Evolutionary conservation across 2,113 vertebrate species (phyloP), one percentile per base, ranked within the genome.

Genomic region (Fregetta grallaria): DNA sequence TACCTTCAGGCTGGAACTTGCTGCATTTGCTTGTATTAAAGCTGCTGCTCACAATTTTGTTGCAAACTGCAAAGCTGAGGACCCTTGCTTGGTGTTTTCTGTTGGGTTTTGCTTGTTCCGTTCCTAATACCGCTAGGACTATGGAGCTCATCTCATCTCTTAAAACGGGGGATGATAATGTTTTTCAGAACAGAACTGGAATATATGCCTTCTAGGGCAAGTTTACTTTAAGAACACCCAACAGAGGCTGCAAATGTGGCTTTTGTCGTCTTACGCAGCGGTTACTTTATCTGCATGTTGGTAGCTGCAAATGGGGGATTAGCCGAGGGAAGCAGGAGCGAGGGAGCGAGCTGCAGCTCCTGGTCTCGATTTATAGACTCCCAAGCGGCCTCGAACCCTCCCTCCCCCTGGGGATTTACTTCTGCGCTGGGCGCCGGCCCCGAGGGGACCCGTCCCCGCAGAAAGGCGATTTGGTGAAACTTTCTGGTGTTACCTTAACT

Each of bases 401-500:
- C 42, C 58, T 71, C 9, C 19, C 7, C 2, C 19, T 25, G 2
- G n/a, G 45, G 52, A 15, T 47, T 78, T 32, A 4, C 17, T 42
- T 20, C 22, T 58, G 38, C 38, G 38, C 38, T 38, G 38, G 38
- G 38, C 38, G 38, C 38, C 38, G 8, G 38, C 38, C 38, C 38
- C 38, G 38, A 38, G 38, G 8, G 38, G 38, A 38, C 8, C 38
- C 38, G 38, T 10, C 10, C 38, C 38, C 38, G 38, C 38, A 38
- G 65, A 65, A 50, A 36, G 63, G 67, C 0, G 36, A 18, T 53
- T 44, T 9, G 6, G 44, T 63, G 85, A 93, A 93, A 82, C 66
- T 87, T 80, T 34, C 38, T 44, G 34, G 52, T 78, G 80, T 96
- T 90, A 90, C 94, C 95, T 96, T 94, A 91, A 91, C 88, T 76